Evolutionary conservation across 2,113 vertebrate genomes (phyloP).

Genomic region (Felis chaus): DNA sequence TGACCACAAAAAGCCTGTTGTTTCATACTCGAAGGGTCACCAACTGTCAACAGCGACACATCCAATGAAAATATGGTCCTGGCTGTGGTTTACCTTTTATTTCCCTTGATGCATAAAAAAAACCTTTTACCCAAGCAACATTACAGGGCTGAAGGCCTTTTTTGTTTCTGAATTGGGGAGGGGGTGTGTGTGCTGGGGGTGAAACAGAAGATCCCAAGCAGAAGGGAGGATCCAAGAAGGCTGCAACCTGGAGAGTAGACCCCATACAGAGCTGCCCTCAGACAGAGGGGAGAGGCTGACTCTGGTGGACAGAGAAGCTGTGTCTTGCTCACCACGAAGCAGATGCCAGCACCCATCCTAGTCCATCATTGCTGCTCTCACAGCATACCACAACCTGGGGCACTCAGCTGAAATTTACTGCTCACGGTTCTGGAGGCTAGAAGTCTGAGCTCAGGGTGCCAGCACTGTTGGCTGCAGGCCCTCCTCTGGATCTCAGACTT

Average conservation of each 20-base stretch:
- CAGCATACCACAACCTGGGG: neutral
- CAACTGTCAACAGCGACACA: neutral
- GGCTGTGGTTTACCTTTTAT: neutral
- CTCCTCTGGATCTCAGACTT: neutral
- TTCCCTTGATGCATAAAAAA: neutral
- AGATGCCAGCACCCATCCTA: neutral
- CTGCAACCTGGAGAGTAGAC: neutral
- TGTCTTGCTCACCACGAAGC: fast-evolving
- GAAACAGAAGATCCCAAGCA: neutral
- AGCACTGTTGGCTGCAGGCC: too few species aligned
- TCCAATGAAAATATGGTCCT: neutral
- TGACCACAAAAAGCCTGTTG: constrained; percentile 36
- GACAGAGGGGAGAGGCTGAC: neutral
- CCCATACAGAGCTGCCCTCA: neutral
- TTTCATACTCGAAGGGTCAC: neutral
- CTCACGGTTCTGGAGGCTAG: neutral
- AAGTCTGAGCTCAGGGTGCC: neutral
- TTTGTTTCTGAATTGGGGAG: neutral
- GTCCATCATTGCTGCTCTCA: neutral
- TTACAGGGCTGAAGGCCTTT: neutral
- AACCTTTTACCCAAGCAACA: neutral
- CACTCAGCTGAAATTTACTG: neutral
- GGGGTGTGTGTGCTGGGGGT: neutral
- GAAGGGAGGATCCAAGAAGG: neutral
- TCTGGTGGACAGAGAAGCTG: neutral